Percentiles rank a stretch among this genome's conserved stretches.
Evolutionary conservation across 2,113 vertebrate genomes (phyloP).

Genomic region (Plecturocebus donacophilus): DNA sequence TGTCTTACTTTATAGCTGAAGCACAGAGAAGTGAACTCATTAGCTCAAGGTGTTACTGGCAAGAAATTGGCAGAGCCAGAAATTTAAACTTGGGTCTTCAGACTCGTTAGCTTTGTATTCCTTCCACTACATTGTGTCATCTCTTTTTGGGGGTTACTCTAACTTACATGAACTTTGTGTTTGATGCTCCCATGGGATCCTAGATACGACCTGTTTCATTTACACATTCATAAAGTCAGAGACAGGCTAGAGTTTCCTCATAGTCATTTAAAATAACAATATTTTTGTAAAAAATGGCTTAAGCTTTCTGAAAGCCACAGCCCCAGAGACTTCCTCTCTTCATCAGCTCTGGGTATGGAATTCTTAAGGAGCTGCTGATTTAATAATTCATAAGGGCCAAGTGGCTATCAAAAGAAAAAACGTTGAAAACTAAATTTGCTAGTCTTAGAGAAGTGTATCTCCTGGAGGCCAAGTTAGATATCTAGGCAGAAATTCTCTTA

Average conservation of each 20-base stretch:
- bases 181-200: background rate
- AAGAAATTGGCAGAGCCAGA: background rate
- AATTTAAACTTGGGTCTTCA: background rate
- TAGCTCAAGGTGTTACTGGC: background rate
- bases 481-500: background rate
- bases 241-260: background rate
- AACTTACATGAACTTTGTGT: background rate
- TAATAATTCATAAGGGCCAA: background rate
- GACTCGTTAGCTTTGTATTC: background rate
- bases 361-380: background rate
- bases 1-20: background rate
- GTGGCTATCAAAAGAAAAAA: background rate
- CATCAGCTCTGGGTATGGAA: background rate
- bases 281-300: background rate
- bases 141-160: background rate
- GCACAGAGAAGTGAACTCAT: background rate
- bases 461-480: background rate
- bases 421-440: background rate
- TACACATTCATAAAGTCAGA: background rate
- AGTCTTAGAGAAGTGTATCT: background rate
- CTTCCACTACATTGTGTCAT: background rate
- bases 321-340: background rate
- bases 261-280: background rate
- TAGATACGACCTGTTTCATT: background rate
- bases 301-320: constrained; percentile 13